A percentile compares a stretch with the other conserved stretches of the same genome.
phyloP scores from a whole-genome alignment of 2,888 invertebrate species.

The Caenorhabditis wallacei region DNA sequence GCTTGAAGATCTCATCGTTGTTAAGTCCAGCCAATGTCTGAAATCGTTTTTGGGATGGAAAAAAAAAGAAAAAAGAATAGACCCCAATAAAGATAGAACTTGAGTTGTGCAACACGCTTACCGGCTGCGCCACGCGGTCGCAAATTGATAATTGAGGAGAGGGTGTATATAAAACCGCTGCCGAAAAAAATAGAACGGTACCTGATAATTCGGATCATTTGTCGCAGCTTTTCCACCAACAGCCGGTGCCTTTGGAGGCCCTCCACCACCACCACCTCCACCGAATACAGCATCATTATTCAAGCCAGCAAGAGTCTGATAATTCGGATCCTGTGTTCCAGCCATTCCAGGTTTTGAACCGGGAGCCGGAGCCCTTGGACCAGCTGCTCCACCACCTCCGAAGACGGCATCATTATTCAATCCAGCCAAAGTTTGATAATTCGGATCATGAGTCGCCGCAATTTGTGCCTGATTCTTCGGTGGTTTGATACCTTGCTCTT shows the following conservation, averaged over 20 bases:
- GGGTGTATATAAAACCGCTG: no score
- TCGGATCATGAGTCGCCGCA: slow-evolving; percentile 37
- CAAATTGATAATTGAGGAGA: no score
- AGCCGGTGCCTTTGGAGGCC: slow-evolving; percentile 31
- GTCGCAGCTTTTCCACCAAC: slow-evolving; percentile 39
- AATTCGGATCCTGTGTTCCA: slow-evolving; percentile 42
- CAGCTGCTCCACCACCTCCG: slow-evolving; percentile 20
- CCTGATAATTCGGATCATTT: slow-evolving; percentile 40
- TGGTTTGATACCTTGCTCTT: slow-evolving; percentile 22
- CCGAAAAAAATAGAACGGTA: no score
- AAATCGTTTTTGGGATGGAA: neutral
- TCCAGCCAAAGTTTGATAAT: slow-evolving; percentile 48
- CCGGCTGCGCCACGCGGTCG: no score
- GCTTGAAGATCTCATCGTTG: slow-evolving; percentile 33
- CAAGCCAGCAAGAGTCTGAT: slow-evolving; percentile 41
- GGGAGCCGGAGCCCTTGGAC: slow-evolving; percentile 25
- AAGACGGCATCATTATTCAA: slow-evolving; percentile 44
- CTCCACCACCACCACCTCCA: slow-evolving; percentile 19
- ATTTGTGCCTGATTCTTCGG: slow-evolving; percentile 41
- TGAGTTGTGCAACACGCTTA: no score
- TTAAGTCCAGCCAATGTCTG: slow-evolving; percentile 42
- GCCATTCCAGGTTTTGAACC: slow-evolving; percentile 41
- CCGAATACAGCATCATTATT: slow-evolving; percentile 35
- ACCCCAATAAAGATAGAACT: no score
- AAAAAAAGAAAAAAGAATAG: no score